Evolutionary conservation across 2,797 vertebrate genomes (phyloP).

Genomic region (Peromyscus eremicus): DNA sequence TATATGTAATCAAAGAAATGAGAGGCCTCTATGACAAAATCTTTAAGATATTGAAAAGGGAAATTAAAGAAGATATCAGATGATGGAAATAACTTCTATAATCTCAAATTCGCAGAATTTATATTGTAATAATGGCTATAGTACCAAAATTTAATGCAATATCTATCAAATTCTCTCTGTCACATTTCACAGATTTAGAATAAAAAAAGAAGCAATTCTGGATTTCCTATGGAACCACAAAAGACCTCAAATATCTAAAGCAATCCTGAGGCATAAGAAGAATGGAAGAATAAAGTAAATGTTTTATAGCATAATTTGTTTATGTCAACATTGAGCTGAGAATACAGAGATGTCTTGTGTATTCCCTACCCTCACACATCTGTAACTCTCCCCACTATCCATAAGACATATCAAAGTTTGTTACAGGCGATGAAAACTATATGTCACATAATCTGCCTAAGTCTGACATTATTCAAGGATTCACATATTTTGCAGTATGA

Average conservation of each 20-base stretch:
- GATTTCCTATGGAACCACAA: neutral
- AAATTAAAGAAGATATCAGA: neutral
- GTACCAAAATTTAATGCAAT: neutral
- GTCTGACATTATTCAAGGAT: too few species aligned
- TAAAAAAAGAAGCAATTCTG: neutral
- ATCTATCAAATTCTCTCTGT: neutral
- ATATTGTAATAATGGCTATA: neutral
- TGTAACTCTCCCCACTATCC: neutral
- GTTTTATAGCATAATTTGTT: neutral
- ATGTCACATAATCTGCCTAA: neutral
- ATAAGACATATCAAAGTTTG: neutral
- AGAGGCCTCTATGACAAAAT: neutral
- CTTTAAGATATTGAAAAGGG: neutral
- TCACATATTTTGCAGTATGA: neutral
- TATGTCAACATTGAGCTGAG: neutral
- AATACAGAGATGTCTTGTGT: neutral
- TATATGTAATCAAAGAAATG: neutral
- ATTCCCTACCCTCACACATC: fast-evolving
- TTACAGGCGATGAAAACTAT: neutral
- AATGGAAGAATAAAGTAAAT: neutral
- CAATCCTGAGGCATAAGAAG: neutral
- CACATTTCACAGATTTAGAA: neutral
- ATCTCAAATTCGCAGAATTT: neutral
- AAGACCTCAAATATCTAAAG: neutral
- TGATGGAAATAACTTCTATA: neutral